These are phyloP conservation scores for Musca vetustissima DNA, from an alignment of 1,140 invertebrate species.

Conservation along the genomic window DNA sequence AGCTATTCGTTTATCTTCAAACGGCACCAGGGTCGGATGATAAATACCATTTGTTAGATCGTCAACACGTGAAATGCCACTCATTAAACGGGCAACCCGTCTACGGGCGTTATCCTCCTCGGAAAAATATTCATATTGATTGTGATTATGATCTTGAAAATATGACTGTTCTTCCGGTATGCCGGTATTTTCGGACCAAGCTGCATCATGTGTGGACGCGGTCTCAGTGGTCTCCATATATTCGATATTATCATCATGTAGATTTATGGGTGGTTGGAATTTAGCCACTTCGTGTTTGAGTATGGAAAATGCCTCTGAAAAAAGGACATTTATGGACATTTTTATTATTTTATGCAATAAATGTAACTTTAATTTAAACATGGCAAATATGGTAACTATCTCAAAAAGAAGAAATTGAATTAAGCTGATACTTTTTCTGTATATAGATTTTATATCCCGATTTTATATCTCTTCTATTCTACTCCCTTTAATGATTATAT, in stretches of 20 bases:
- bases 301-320: slow-evolving; percentile 48
- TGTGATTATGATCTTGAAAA: slow-evolving; percentile 10
- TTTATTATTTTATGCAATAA: not conserved
- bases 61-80: slow-evolving; percentile 38
- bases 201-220: slow-evolving; percentile 21
- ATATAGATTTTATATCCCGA: too few relatives aligned
- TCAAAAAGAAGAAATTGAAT: too few relatives aligned
- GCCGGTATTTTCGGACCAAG: not conserved
- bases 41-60: slow-evolving; percentile 42
- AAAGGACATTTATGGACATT: not conserved
- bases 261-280: slow-evolving; percentile 29
- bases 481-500: too few relatives aligned
- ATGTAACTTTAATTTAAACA: too few relatives aligned
- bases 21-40: slow-evolving; percentile 49
- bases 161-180: not conserved
- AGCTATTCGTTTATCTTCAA: slow-evolving; percentile 52
- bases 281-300: slow-evolving; percentile 45
- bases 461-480: too few relatives aligned
- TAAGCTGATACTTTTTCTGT: too few relatives aligned
- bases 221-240: slow-evolving; percentile 33
- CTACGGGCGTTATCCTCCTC: slow-evolving; percentile 40
- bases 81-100: slow-evolving; percentile 41
- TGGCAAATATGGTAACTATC: too few relatives aligned
- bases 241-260: slow-evolving; percentile 39
- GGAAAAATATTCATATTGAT: slow-evolving; percentile 35